Evolutionary conservation across 1,140 invertebrate genomes (phyloP), one percentile per base, ranked within the genome.

Genomic region (Batillaria attramentaria): DNA sequence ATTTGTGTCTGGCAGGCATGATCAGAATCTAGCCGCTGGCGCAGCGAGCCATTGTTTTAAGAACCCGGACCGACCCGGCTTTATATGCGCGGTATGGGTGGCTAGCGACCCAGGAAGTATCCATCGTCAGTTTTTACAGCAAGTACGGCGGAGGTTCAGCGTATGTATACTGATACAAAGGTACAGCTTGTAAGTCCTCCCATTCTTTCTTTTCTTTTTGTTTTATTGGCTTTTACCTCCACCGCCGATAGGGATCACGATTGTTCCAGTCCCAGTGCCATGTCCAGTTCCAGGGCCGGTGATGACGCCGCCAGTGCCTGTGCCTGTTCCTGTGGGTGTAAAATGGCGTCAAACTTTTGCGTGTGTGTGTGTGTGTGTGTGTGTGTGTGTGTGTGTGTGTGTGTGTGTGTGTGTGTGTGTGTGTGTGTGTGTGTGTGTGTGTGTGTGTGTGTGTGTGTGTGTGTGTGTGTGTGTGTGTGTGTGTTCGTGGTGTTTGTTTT

Each of bases 271-370:
- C 20, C 35, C 69, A 42, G 69, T 42, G 0, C 69, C 69, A 72
- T 13, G 46, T 0, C 46, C 35, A 13, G 70, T 72, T 54, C 68
- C 68, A 42, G 37, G 16, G 5, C 68, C 68, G 37, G 68, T 70
- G 39, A 13, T 24, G 10, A 13, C 57, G 33, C n/a, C 33, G 3
- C 42, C 43, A 5, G 42, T 50, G 0, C 41, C 70, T 31, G 70
- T 72, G 24, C 41, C 43, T 20, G 42, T 8, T 43, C 70, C 70
- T 50, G 70, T 72, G 24, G n/a, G n/a, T 3, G 43, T 43, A 60
- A 31, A 50, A 13, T 50, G 46, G 6, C 24, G 33, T 60, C 1
- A 60, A 28, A 1, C 5, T 60, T 20, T 60, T 24, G 5, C 24
- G 6, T 62, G 10, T n/a, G 24, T 62, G 10, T 31, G n/a, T 16